Evolutionary conservation across 64 coral and sea anemone genomes (phyloP).

Genomic region (Montipora efflorescens): DNA sequence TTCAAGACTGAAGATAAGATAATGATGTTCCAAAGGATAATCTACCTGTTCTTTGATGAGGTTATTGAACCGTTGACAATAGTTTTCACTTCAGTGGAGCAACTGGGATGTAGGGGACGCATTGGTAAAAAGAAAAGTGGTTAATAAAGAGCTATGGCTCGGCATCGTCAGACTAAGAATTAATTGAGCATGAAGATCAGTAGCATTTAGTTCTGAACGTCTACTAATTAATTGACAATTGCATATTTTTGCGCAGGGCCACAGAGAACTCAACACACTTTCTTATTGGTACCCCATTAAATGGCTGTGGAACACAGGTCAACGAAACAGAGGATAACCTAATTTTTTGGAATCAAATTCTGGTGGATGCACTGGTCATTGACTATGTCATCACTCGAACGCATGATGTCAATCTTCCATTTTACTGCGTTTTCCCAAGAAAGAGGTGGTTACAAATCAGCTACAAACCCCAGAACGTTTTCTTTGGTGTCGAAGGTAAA

Average conservation of each 20-base stretch:
- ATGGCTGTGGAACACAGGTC: conserved; percentile 71
- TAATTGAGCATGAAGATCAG: too few species aligned
- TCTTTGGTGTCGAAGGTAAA: conserved; percentile 8
- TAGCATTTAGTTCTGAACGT: too few species aligned
- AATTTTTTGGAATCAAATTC: conserved; percentile 66
- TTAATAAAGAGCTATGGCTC: too few species aligned
- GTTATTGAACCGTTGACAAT: too few species aligned
- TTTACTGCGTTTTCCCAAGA: conserved; percentile 75
- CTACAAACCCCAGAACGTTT: conserved; percentile 8
- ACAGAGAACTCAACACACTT: conserved; percentile 69
- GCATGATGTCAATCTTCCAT: conserved; percentile 51
- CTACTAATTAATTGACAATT: background rate
- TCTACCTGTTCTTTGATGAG: too few species aligned
- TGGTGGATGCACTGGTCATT: conserved; percentile 19
- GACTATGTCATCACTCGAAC: conserved; percentile 63
- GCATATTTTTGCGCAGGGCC: background rate
- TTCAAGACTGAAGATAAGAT: too few species aligned
- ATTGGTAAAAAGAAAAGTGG: too few species aligned
- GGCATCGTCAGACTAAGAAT: too few species aligned
- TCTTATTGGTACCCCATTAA: conserved; percentile 48
- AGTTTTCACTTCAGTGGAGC: too few species aligned
- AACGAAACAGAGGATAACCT: conserved; percentile 61
- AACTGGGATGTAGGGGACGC: too few species aligned
- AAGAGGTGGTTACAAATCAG: background rate
- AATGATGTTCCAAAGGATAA: too few species aligned